Base-by-base conservation (phyloP, 2,888 invertebrate genomes). In the Sinhomidia bicolor region DNA sequence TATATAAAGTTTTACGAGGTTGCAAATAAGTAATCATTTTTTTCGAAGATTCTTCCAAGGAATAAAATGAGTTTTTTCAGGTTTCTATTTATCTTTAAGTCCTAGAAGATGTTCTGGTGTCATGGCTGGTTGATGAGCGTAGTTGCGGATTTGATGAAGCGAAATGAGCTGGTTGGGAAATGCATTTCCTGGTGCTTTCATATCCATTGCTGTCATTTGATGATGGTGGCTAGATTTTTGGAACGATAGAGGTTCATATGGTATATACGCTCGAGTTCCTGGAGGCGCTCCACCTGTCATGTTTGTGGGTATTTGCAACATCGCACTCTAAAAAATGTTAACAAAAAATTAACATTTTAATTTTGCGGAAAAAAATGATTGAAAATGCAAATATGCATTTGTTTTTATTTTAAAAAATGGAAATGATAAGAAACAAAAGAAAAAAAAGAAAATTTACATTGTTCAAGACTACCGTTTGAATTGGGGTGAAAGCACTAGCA, bases 111-210 rank as follows among this genome's bases (percentile, higher is more conserved):
- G 96, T 92, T 96, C 96, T 87, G 95, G 95, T 90, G 95, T 95
- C 95, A 96, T 95, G 91, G 97, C 96, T 89, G 98, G 98, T 93
- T 98, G 98, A 93, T 98, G 98, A 90, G 98, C 97, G 94, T 98
- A 99, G 94, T 98, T 98, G 94, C 98, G 96, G 93, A 99, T 99
- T 95, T 99, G 98, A 94, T 99, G 98, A 92, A 99, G 95, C 92
- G 98, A 98, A 94, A 98, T 98, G 94, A 98, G 95, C 94, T 98
- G 98, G 94, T 98, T 98, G 89, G 98, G 98, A 94, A 98, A 98
- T 78, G 95, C 94, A 93, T 95, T 95, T 85, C 93, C 93, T 89
- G 95, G 94, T 60, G 93, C 91, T 89, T 93, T 93, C 89, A 93
- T 93, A 89, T 93, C 93, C 93, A 93, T 93, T 57, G 93, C 91